Conservation (phyloP, 2,797 vertebrate genomes). For the Astyanax mexicanus region DNA sequence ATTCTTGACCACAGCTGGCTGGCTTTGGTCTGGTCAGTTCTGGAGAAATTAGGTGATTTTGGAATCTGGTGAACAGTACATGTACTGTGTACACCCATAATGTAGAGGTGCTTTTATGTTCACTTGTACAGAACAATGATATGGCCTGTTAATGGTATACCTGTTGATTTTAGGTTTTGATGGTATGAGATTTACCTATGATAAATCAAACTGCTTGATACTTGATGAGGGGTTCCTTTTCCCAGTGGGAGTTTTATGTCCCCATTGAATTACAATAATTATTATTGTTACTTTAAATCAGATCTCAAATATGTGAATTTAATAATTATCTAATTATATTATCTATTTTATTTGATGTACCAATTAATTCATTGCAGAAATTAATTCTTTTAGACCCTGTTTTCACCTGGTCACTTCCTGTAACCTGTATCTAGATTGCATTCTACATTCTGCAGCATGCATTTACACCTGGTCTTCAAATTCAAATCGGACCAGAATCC, state of each 20-base stretch:
- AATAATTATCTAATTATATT: neutral
- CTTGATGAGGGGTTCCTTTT: neutral
- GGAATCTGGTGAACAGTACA: too few species aligned
- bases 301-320: neutral
- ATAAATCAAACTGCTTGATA: neutral
- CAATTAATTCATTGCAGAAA: neutral
- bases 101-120: neutral
- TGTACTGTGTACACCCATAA: too few species aligned
- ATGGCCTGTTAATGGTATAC: too few species aligned
- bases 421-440: too few species aligned
- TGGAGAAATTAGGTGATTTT: too few species aligned
- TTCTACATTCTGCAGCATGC: too few species aligned
- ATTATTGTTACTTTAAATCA: neutral
- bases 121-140: neutral
- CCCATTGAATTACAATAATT: neutral
- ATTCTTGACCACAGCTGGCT: too few species aligned
- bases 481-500: too few species aligned
- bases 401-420: too few species aligned
- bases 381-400: too few species aligned
- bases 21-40: too few species aligned
- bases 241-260: neutral
- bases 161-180: neutral
- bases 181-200: neutral
- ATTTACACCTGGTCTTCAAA: too few species aligned
- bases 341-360: neutral